phyloP scores from a whole-genome alignment of 2,797 vertebrate genomes.

The Mormyrus hasselquistii region DNA sequence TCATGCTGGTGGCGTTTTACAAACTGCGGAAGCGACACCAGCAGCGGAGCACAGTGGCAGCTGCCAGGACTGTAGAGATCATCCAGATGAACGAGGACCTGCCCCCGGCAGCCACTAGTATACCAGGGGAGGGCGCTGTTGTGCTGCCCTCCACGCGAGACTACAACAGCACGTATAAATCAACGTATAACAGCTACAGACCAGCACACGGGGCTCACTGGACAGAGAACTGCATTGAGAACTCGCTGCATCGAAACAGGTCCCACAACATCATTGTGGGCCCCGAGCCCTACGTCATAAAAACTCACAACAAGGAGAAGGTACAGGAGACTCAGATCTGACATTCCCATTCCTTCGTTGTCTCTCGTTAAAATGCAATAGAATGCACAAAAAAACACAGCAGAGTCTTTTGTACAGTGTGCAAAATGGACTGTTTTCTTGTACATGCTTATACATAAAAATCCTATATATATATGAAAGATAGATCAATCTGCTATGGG shows the following conservation, averaged over 20 bases:
- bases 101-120: constrained; percentile 65
- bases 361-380: constrained; percentile 75
- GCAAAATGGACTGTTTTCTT: constrained; percentile 86
- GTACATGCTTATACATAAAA: constrained; percentile 81
- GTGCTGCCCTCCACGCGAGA: constrained; percentile 83
- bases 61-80: constrained; percentile 88
- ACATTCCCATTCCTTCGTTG: constrained; percentile 37
- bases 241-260: constrained; percentile 86
- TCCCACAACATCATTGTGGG: constrained; percentile 73
- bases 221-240: constrained; percentile 93
- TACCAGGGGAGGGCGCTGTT: constrained; percentile 71
- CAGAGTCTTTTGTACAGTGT: constrained; percentile 89
- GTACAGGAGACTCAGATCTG: constrained; percentile 98
- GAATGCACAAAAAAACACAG: constrained; percentile 79
- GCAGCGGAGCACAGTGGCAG: constrained; percentile 85
- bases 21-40: constrained; percentile 95
- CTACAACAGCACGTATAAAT: constrained; percentile 69
- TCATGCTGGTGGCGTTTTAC: constrained; percentile 98
- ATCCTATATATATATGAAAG: constrained; percentile 63
- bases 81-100: constrained; percentile 89
- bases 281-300: constrained; percentile 84
- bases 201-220: constrained; percentile 82
- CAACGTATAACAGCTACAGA: constrained; percentile 91
- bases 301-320: constrained; percentile 95
- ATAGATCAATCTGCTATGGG: constrained; percentile 75